phyloP scores from a whole-genome alignment of 1,140 invertebrate genomes.

The Zaprionus camerounensis region DNA sequence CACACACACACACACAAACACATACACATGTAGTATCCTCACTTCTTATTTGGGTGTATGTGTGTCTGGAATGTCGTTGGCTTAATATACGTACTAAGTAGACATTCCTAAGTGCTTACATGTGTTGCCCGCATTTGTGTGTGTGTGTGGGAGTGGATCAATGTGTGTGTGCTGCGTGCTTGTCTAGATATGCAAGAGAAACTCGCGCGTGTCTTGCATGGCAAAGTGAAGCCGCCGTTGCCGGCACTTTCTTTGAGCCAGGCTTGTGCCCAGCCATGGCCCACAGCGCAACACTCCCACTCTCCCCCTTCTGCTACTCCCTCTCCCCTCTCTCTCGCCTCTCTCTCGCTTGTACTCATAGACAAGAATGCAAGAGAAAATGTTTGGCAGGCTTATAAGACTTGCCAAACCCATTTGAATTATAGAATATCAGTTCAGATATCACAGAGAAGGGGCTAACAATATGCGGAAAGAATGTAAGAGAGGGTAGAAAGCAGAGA shows the following conservation, averaged over 20 bases:
- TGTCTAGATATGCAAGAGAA: slow-evolving; percentile 40
- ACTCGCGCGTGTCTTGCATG: slow-evolving; percentile 49
- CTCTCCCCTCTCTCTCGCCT: neutral
- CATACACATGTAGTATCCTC: neutral
- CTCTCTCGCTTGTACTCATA: neutral
- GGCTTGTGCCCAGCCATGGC: slow-evolving; percentile 18
- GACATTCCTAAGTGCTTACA: slow-evolving; percentile 21
- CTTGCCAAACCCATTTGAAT: neutral
- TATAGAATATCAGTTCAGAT: neutral
- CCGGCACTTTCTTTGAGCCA: slow-evolving; percentile 41
- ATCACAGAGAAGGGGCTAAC: neutral
- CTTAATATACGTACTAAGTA: slow-evolving; percentile 27
- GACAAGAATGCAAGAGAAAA: neutral
- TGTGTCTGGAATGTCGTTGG: slow-evolving; percentile 33
- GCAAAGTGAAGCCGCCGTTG: slow-evolving; percentile 7
- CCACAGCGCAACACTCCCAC: neutral
- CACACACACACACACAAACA: slow-evolving; percentile 14
- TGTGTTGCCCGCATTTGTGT: slow-evolving; percentile 7
- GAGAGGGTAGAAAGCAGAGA: too few species aligned
- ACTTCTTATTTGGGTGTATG: neutral
- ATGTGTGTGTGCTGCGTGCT: neutral
- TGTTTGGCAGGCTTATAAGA: neutral
- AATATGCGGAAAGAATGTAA: too few species aligned
- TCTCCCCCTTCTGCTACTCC: neutral
- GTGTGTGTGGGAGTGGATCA: neutral